A percentile compares a stretch with the other conserved stretches of the same genome.
These are phyloP conservation scores for Cephalotes varians DNA, from an alignment of 2,888 invertebrate species.

Conservation along the genomic window DNA sequence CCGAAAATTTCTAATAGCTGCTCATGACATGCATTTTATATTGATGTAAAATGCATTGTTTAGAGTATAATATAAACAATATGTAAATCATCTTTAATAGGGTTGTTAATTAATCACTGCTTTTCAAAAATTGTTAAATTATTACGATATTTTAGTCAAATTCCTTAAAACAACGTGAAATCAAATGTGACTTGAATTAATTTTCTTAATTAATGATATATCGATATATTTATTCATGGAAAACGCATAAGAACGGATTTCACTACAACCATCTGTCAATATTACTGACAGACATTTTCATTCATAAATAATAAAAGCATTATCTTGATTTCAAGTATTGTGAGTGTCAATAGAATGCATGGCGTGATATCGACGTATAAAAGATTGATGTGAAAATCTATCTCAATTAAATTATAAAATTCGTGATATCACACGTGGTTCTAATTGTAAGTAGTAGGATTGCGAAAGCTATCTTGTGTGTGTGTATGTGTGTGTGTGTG, in stretches of 20 bases:
- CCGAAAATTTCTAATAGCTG: slow-evolving; percentile 17
- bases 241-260: background rate
- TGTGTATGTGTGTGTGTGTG: too few relatives aligned
- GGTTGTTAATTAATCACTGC: background rate
- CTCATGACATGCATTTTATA: slow-evolving; percentile 9
- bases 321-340: slow-evolving; percentile 44
- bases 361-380: slow-evolving; percentile 14
- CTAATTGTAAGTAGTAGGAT: background rate
- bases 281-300: slow-evolving; percentile 35
- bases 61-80: background rate
- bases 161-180: background rate
- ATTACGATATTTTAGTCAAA: background rate
- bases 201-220: background rate
- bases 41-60: background rate
- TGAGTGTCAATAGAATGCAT: slow-evolving; percentile 30
- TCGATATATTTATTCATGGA: background rate
- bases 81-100: background rate
- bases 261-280: slow-evolving; percentile 11
- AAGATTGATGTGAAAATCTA: slow-evolving; percentile 26
- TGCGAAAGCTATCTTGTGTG: background rate
- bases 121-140: background rate
- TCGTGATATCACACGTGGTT: background rate
- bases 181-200: background rate
- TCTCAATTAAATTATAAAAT: background rate
- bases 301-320: slow-evolving; percentile 40